phyloP scores from a whole-genome alignment of 2,888 invertebrate species.

The Germaria angustata region DNA sequence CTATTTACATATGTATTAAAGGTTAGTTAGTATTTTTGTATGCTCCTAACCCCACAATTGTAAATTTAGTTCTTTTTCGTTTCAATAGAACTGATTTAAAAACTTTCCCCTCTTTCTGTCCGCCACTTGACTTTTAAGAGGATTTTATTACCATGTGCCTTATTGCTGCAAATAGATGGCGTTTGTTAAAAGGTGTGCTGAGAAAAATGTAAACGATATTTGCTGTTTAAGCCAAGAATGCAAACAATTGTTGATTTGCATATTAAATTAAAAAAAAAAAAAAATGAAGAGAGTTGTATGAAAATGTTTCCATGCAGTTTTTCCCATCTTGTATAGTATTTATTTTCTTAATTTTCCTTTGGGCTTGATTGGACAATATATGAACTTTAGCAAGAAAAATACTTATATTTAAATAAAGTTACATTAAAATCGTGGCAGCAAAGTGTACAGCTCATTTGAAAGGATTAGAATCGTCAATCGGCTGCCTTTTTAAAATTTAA shows the following conservation, averaged over 20 bases:
- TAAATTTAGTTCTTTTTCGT: neutral
- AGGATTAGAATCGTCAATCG: conserved; percentile 59
- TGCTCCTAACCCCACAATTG: neutral
- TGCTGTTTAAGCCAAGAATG: conserved; percentile 12
- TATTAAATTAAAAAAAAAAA: neutral
- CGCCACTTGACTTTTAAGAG: neutral
- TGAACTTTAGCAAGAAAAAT: neutral
- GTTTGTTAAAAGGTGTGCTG: conserved; percentile 1
- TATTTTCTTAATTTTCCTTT: conserved; percentile 11
- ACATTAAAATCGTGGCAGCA: conserved; percentile 34
- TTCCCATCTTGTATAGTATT: neutral
- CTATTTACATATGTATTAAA: neutral
- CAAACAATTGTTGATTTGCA: conserved; percentile 48
- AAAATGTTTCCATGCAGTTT: no score
- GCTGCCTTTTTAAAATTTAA: conserved; percentile 33
- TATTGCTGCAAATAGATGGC: neutral
- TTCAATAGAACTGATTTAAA: conserved; percentile 27
- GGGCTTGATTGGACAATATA: neutral
- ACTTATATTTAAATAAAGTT: no score
- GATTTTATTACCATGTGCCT: neutral
- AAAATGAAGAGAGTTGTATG: neutral
- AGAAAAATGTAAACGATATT: conserved; percentile 27
- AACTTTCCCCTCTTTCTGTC: neutral
- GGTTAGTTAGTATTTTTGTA: neutral
- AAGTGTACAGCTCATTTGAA: conserved; percentile 38